phyloP scores from a whole-genome alignment of 2,113 vertebrate species.

The Panthera tigris region DNA sequence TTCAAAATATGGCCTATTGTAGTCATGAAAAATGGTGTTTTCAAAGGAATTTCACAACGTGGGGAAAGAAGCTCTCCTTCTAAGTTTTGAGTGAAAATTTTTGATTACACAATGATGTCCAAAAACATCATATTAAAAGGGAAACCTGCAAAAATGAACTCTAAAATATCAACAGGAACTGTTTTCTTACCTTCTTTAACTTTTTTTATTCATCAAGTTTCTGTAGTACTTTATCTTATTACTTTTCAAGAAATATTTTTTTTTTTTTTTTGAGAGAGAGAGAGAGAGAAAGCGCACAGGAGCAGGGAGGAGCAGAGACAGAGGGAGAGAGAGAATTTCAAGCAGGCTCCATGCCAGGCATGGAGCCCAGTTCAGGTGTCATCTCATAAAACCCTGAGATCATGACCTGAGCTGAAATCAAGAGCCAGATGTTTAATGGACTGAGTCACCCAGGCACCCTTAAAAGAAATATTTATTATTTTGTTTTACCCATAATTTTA shows the following conservation, averaged over 20 bases:
- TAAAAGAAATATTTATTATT: neutral
- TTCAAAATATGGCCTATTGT: neutral
- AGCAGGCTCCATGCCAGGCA: too few species aligned
- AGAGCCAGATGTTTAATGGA: too few species aligned
- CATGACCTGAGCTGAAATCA: too few species aligned
- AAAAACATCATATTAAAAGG: neutral
- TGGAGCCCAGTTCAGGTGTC: too few species aligned
- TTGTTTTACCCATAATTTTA: neutral
- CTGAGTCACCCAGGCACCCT: too few species aligned
- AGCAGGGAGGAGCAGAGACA: too few species aligned
- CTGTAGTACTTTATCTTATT: neutral
- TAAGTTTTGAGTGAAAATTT: constrained; percentile 12
- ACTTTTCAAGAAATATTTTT: neutral
- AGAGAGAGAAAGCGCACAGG: too few species aligned
- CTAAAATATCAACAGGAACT: neutral
- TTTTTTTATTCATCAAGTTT: neutral
- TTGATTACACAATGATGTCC: neutral
- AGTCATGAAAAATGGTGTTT: neutral
- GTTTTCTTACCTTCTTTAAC: neutral
- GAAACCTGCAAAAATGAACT: neutral
- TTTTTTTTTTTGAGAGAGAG: neutral
- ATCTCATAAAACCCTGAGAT: too few species aligned
- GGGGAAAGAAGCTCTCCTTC: neutral
- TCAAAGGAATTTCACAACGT: neutral
- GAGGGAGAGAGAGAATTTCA: too few species aligned